Base-by-base conservation (phyloP, 2,113 vertebrate species). In the Microcebus griseorufus region DNA sequence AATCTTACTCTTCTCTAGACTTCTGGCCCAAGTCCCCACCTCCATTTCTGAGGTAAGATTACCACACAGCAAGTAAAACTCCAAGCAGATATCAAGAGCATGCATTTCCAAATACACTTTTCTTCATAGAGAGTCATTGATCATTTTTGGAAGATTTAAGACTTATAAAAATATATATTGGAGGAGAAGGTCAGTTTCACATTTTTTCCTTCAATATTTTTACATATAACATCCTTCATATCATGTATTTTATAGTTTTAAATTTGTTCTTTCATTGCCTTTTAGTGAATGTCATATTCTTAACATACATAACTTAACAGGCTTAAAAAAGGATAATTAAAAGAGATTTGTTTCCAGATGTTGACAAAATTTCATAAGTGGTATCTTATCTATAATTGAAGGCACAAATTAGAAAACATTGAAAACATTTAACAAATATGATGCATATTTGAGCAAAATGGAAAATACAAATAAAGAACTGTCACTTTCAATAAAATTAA, bases 381-480 rank as follows among this genome's bases (percentile, higher is more conserved):
- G 72, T 91, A 32, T 83, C n/a, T 93, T 97, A 27, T 65, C 42
- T 76, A 7, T 87, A 93, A 78, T 82, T 83, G 22, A 92, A 94
- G 64, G 7, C 42, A 93, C 51, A 78, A 79, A 65, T 70, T 88
- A 85, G 67, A 84, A 90, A 95, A 87, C 5, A 48, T 39, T 70
- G 22, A 80, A 84, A 92, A 76, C 9, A 81, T 83, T 72, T 80
- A 72, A 39, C 69, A 79, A 34, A 34, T 70, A 25, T 64, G 12
- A 64, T 60, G 25, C 12, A 65, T 93, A 81, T 79, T 92, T 42
- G 29, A 83, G 84, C 79, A 88, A 86, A 78, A 45, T 23, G 25
- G 58, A 79, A 94, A 96, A 72, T 78, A 89, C 75, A 95, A 14
- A 67, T 73, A n/a, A 93, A 92, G 18, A 85, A 34, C 17, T 76